Percentiles rank a stretch among this genome's conserved stretches.
phyloP scores from a whole-genome alignment of 1,140 invertebrate genomes.

The Megalonaias nervosa region DNA sequence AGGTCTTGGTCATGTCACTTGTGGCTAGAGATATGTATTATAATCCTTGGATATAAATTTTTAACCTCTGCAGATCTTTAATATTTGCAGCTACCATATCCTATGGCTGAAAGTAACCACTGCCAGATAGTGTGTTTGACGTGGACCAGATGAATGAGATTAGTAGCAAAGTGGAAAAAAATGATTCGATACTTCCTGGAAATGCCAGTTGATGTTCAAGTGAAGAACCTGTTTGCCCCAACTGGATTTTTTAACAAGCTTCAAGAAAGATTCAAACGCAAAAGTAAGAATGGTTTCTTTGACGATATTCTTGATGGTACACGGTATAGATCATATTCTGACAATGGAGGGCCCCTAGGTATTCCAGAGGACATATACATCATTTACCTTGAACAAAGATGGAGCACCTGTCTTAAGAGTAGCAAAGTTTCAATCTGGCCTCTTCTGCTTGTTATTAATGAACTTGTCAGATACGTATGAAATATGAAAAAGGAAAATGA shows the following conservation, averaged over 20 bases:
- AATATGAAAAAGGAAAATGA: slow-evolving; percentile 38
- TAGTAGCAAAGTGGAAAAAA: too few relatives aligned
- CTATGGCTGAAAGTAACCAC: too few relatives aligned
- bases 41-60: too few relatives aligned
- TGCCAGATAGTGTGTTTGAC: too few relatives aligned
- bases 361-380: slow-evolving; percentile 30
- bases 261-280: neutral
- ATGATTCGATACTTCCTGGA: neutral
- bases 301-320: slow-evolving; percentile 14
- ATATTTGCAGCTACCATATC: too few relatives aligned
- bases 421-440: slow-evolving; percentile 27
- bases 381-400: slow-evolving; percentile 35
- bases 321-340: slow-evolving; percentile 7
- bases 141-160: too few relatives aligned
- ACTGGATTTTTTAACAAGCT: neutral
- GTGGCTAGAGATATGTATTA: too few relatives aligned
- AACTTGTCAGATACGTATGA: slow-evolving; percentile 21
- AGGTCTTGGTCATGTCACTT: too few relatives aligned
- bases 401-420: slow-evolving; percentile 3
- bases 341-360: slow-evolving; percentile 80
- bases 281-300: neutral
- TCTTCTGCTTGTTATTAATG: slow-evolving; percentile 24
- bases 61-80: too few relatives aligned
- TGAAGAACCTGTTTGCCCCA: neutral
- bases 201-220: slow-evolving; percentile 2